Evolutionary conservation across 2,888 invertebrate species (phyloP), one percentile per base, ranked within the genome.

Genomic region (Biston betularia): DNA sequence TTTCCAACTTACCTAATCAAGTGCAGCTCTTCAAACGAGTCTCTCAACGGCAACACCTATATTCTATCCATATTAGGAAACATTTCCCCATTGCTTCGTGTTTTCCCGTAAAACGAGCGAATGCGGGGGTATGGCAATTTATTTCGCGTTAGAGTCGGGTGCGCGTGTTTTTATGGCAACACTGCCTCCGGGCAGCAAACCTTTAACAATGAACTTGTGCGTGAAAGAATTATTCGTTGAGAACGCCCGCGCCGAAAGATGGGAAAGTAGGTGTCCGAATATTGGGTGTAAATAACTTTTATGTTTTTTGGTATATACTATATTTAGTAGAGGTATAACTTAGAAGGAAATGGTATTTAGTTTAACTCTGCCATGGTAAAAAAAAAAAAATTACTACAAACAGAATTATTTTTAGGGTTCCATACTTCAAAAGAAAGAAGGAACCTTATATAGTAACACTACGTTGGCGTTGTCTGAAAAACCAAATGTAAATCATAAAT

Each of bases 191-290:
- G 68, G 54, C 35, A 44, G 62, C 55, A 65, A 68, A 52, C 72
- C 71, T 68, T 65, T 68, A 54, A 62, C 52, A 68, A 69, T 68
- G 67, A 69, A 65, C 59, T 70, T 73, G 72, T 65, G 73, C 71
- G 71, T 69, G 73, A 69, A 69, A 71, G 69, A 73, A 69, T 71
- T 68, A 69, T 68, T 59, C 70, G 56, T 54, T 62, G 57, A 40
- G 15, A 66, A 66, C 40, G n/a, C 62, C 62, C 53, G 62, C 40
- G n/a, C 62, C 62, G 57, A 61, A 52, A 58, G 57, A 65, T 60
- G 44, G 55, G 49, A 33, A 42, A 56, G 45, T 15, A 52, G 34
- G 52, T 48, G 33, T 52, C 57, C 34, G 48, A 62, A 52, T 61
- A 61, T 57, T 53, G 49, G 60, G 42, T 38, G 45, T 53, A 57